Evolutionary conservation across 1,140 invertebrate species (phyloP), one percentile per base, ranked within the genome.

Genomic region (Lepidurus arcticus): DNA sequence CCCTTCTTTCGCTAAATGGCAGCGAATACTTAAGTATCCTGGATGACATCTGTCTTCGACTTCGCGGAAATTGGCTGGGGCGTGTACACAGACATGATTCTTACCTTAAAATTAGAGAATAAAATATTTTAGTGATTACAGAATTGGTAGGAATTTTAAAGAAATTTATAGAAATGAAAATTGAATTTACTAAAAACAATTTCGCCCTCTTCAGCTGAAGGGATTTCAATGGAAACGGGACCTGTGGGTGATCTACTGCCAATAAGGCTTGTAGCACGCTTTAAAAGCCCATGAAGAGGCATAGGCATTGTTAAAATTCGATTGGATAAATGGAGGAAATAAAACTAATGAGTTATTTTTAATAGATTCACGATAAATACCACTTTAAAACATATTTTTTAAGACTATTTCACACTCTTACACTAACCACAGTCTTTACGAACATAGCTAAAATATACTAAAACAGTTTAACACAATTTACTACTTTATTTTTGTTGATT

Each of bases 51-150:
- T 88, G 34, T 93, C 90, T 80, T 95, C 93, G 44, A 90, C 89
- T 81, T 93, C 91, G 81, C 92, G 87, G 11, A 93, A 88, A 21
- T 93, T 87, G 0, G 91, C 91, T 73, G 94, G 93, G 2, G 95
- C 94, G 88, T 98, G 96, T 34, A 98, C 95, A 85, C 96, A 98
- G 10, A 98, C 94, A 86, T 98, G 98, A 84, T 98, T 98, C 82
- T 90, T 90, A 75, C 83, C 84, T 84, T 78, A 53, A 76, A 76
- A 44, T 44, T 9, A 43, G 65, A 16, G 74, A 13, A 65, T 11
- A 42, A 74, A 78, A 13, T 78, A 78, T 75, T 42, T 78, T 75
- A 24, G 21, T 44, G 47, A 26, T 42, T n/a, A 24, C 1, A 16
- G 75, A 73, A 42, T n/a, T 26, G 34, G 1, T 16, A 26, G 43